Evolutionary conservation across 2,888 invertebrate genomes (phyloP).

Genomic region (Tachina lurida): DNA sequence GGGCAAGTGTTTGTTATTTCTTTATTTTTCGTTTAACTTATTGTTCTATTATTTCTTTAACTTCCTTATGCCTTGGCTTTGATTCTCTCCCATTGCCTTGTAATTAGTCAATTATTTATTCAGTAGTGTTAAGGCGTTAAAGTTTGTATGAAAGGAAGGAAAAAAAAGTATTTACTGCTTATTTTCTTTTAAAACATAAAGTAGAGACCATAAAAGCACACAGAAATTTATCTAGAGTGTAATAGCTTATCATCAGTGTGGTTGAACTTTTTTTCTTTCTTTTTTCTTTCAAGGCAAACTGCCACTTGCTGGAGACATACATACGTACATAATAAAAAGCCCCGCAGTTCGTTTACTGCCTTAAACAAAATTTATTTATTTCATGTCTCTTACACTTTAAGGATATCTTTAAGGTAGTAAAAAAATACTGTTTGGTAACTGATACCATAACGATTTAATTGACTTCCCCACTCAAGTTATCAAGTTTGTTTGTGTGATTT

Average conservation of each 20-base stretch:
- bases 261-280: constrained; percentile 19
- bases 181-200: constrained; percentile 1
- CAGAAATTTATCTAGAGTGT: constrained; percentile 38
- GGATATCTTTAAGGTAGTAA: background rate
- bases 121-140: constrained; percentile 54
- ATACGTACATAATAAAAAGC: background rate
- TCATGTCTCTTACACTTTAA: too few relatives aligned
- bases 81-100: background rate
- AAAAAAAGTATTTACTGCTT: constrained; percentile 1
- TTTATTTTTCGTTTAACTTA: background rate
- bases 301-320: background rate
- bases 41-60: background rate
- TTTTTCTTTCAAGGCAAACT: background rate
- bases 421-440: background rate
- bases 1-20: background rate
- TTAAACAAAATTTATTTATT: background rate
- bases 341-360: background rate
- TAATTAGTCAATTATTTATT: constrained; percentile 66
- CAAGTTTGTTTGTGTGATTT: too few relatives aligned
- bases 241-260: constrained; percentile 50
- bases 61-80: background rate
- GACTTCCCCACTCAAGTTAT: too few relatives aligned
- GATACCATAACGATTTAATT: background rate
- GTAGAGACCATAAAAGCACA: background rate
- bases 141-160: background rate